Conservation (phyloP, 2,888 invertebrate genomes). For the Junonia oenone region DNA sequence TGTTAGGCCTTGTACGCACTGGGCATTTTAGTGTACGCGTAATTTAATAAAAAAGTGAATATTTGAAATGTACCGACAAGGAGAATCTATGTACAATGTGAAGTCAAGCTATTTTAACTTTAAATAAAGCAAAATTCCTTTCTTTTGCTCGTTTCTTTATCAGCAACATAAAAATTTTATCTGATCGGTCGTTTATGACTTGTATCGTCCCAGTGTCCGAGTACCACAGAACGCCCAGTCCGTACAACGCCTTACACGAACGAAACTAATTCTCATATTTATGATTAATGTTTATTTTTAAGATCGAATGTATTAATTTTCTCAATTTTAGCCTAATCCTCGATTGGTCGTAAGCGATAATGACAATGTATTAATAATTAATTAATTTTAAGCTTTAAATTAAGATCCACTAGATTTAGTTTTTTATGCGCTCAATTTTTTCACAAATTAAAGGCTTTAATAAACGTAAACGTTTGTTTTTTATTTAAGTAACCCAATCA, state of each 20-base stretch:
- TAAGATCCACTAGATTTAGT: conserved; percentile 49
- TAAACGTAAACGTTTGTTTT: conserved; percentile 32
- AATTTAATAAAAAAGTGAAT: too few species aligned
- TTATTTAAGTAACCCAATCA: too few species aligned
- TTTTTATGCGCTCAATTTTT: conserved; percentile 71
- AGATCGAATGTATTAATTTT: conserved; percentile 21
- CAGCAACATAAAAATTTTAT: too few species aligned
- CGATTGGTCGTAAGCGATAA: conserved; percentile 22
- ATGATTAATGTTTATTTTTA: conserved; percentile 4
- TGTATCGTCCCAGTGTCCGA: too few species aligned
- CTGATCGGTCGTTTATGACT: too few species aligned
- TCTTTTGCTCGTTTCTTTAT: too few species aligned
- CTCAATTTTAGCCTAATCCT: conserved; percentile 27
- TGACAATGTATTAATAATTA: conserved; percentile 20
- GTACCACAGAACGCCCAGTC: too few species aligned
- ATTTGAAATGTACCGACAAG: too few species aligned
- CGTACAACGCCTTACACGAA: not conserved
- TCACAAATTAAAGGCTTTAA: conserved; percentile 74
- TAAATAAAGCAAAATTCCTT: too few species aligned
- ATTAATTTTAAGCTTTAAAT: conserved; percentile 34
- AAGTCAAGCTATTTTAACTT: too few species aligned
- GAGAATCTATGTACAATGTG: too few species aligned
- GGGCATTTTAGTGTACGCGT: too few species aligned
- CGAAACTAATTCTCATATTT: conserved; percentile 1
- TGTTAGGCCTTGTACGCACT: not conserved